Evolutionary conservation across 2,113 vertebrate genomes (phyloP), one percentile per base, ranked within the genome.

Genomic region (Nesogale talazaci): DNA sequence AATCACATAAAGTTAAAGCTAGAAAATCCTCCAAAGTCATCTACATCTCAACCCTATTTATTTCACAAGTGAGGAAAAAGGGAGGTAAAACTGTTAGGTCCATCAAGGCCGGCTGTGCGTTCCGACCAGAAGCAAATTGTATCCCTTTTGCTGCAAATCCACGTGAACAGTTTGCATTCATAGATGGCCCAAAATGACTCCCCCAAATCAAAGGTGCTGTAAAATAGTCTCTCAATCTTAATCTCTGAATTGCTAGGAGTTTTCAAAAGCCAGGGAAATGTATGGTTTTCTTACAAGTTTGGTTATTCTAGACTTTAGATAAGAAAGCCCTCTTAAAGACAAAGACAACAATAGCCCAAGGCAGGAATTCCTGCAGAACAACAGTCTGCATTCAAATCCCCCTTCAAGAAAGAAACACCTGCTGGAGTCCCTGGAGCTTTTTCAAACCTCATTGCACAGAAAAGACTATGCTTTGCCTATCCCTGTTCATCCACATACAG

Each of bases 321-420:
- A 75, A 93, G 29, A 77, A 93, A 93, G 52, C 72, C 34, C 31
- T 57, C 23, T 86, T 78, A 52, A 94, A 88, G 56, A 90, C 59
- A 59, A 94, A 85, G 56, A 90, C n/a, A 80, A 84, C 34, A 86
- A 91, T 85, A 95, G 78, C 22, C n/a, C 25, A 90, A 87, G 42
- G 65, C 38, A 87, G 46, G 59, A 70, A 91, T 83, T 89, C 17
- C 72, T 84, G 85, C 20, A 12, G 40, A 90, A 87, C 27, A 90
- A 87, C 11, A 46, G 46, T 86, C 95, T 61, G 85, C 61, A 86
- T 83, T 92, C 46, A 90, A 86, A 90, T 88, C 25, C 29, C 61
- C 89, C 31, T 90, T 83, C 83, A 76, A 52, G n/a, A 52, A 52
- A 52, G 9, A 52, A 52, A 52, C 46, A 52, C 46, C 46, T 79